Evolutionary conservation across 2,113 vertebrate species (phyloP).

Genomic region (Lutjanus erythropterus): DNA sequence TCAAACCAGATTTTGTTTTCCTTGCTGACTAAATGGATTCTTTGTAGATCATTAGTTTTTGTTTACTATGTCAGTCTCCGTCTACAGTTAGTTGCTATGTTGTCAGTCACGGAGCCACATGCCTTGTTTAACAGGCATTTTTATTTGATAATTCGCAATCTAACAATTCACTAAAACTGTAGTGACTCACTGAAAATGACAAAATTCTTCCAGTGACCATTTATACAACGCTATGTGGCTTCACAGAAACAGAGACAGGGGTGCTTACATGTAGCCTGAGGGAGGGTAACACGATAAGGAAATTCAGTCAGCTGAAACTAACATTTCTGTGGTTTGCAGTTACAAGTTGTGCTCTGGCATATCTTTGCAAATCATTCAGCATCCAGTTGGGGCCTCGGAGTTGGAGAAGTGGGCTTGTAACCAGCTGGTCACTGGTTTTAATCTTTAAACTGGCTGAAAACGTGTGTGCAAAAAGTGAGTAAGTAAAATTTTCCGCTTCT

Average conservation of each 20-base stretch:
- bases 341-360: constrained; percentile 25
- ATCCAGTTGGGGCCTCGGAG: constrained; percentile 15
- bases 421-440: constrained; percentile 49
- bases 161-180: constrained; percentile 6
- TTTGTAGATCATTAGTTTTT: constrained; percentile 26
- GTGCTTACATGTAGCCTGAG: constrained; percentile 23
- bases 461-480: constrained; percentile 23
- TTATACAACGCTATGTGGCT: not conserved
- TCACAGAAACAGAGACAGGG: not conserved
- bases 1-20: constrained; percentile 43
- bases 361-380: constrained; percentile 36
- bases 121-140: not conserved
- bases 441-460: constrained; percentile 40
- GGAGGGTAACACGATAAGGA: constrained; percentile 46
- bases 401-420: constrained; percentile 28
- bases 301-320: constrained; percentile 50
- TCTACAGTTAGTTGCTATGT: constrained; percentile 11
- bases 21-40: constrained; percentile 41
- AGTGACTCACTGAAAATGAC: not conserved
- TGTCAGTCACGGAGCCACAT: constrained; percentile 3
- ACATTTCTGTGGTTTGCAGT: constrained; percentile 42
- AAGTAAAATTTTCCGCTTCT: constrained; percentile 47
- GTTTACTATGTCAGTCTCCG: constrained; percentile 28
- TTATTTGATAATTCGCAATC: not conserved
- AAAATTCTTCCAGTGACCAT: not conserved